These are phyloP conservation scores for Bryconaethiops microstoma DNA, from an alignment of 2,797 vertebrate genomes.

Conservation along the genomic window DNA sequence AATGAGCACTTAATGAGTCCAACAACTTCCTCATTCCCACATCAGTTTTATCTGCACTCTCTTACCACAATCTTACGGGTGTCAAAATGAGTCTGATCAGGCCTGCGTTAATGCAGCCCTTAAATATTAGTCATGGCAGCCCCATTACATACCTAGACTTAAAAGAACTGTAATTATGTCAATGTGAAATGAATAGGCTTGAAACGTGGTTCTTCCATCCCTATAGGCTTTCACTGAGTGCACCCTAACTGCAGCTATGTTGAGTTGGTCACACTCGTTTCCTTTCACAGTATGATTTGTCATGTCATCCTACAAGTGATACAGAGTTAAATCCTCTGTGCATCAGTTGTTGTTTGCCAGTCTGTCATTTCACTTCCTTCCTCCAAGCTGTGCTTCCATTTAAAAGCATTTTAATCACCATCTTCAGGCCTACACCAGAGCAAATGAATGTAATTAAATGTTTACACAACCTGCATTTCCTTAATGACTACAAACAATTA, in stretches of 20 bases:
- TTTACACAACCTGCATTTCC: slow-evolving; percentile 41
- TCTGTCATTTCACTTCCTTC: slow-evolving; percentile 4
- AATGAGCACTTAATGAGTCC: slow-evolving; percentile 4
- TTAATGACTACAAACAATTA: slow-evolving; percentile 41
- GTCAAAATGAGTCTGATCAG: not conserved
- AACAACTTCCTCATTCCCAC: not conserved
- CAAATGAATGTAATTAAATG: slow-evolving; percentile 39
- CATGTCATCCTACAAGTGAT: not conserved
- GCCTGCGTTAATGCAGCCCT: not conserved
- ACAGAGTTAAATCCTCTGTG: not conserved
- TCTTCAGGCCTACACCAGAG: slow-evolving; percentile 24
- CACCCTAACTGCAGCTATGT: slow-evolving; percentile 28
- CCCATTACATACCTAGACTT: not conserved
- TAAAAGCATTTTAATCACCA: slow-evolving; percentile 20
- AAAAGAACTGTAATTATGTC: not conserved
- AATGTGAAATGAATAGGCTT: slow-evolving; percentile 21
- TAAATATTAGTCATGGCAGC: not conserved
- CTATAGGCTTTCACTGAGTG: slow-evolving; percentile 11
- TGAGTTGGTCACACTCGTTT: slow-evolving; percentile 20
- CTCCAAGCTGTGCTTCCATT: slow-evolving; percentile 20
- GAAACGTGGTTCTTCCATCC: slow-evolving; percentile 9
- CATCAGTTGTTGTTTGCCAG: slow-evolving; percentile 13
- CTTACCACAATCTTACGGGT: not conserved
- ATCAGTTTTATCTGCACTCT: not conserved
- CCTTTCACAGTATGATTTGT: slow-evolving; percentile 21